Conservation (phyloP, 2,113 vertebrate genomes). For the Dissostichus mawsoni region DNA sequence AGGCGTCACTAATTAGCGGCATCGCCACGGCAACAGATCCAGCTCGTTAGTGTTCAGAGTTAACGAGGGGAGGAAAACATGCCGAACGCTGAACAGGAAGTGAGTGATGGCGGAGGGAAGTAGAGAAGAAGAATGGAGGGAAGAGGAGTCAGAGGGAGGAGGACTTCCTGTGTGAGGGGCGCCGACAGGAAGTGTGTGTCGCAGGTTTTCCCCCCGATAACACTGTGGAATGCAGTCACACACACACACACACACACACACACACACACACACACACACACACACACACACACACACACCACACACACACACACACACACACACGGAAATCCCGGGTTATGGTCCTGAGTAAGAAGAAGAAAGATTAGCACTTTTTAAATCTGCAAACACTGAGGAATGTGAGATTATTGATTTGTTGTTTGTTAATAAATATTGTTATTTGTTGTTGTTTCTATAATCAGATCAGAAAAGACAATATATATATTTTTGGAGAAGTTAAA, state of each 20-base stretch:
- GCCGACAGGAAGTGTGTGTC: conserved; percentile 46
- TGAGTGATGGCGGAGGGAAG: conserved; percentile 16
- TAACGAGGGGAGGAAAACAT: background rate
- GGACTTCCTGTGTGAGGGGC: conserved; percentile 50
- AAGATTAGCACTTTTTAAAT: too few species aligned
- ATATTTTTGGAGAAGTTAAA: too few species aligned
- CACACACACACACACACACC: too few species aligned
- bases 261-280: too few species aligned
- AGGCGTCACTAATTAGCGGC: conserved; percentile 42
- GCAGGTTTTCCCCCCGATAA: conserved; percentile 46
- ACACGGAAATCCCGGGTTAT: too few species aligned
- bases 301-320: too few species aligned
- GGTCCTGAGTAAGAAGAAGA: too few species aligned
- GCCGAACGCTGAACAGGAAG: conserved; percentile 11
- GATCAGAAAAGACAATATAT: too few species aligned
- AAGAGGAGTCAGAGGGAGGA: conserved; percentile 46
- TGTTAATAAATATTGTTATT: too few species aligned
- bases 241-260: conserved; percentile 18
- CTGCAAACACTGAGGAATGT: too few species aligned
- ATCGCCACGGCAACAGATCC: conserved; percentile 34
- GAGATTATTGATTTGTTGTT: too few species aligned
- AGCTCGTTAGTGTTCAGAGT: conserved; percentile 27
- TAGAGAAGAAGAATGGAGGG: conserved; percentile 44
- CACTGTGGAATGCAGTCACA: conserved; percentile 31
- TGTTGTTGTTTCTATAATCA: too few species aligned